Conservation (phyloP, 1,140 invertebrate genomes). For the Nephila pilipes region DNA sequence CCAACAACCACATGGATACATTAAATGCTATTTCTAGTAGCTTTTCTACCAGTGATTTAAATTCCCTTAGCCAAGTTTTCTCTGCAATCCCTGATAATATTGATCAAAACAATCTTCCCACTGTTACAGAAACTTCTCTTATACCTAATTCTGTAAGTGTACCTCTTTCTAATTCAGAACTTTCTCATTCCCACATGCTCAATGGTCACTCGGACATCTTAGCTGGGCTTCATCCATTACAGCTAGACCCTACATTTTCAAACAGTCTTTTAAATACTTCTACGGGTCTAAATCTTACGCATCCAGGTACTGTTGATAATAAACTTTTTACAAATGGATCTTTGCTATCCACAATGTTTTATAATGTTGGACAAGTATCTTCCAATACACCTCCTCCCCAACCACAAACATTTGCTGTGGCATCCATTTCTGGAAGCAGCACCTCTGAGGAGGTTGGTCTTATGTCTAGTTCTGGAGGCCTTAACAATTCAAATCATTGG, state of each 20-base stretch:
- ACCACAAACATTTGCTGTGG: constrained; percentile 21
- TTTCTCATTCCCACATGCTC: constrained; percentile 62
- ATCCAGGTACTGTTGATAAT: constrained; percentile 1
- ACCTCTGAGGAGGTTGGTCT: constrained; percentile 44
- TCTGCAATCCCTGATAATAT: constrained; percentile 78
- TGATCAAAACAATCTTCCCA: constrained; percentile 74
- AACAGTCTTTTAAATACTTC: constrained; percentile 47
- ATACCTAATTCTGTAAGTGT: constrained; percentile 36
- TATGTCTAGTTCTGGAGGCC: constrained; percentile 52
- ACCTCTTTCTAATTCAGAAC: constrained; percentile 67
- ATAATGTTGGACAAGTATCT: constrained; percentile 64
- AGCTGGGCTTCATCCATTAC: constrained; percentile 32
- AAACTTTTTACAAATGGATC: constrained; percentile 58
- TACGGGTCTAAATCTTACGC: constrained; percentile 15
- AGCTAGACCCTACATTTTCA: constrained; percentile 38
- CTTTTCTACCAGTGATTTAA: constrained; percentile 80
- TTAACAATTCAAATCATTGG: constrained; percentile 65
- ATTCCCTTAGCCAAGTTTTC: constrained; percentile 80
- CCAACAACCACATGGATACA: constrained; percentile 77
- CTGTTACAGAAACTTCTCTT: constrained; percentile 53
- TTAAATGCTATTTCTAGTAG: constrained; percentile 79
- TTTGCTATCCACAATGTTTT: constrained; percentile 60
- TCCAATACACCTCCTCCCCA: constrained; percentile 33
- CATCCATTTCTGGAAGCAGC: constrained; percentile 22
- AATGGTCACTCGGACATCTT: constrained; percentile 68